A percentile compares a stretch with the other conserved stretches of the same genome.
phyloP scores from a whole-genome alignment of 2,888 invertebrate genomes.

The Heliconius cydno region DNA sequence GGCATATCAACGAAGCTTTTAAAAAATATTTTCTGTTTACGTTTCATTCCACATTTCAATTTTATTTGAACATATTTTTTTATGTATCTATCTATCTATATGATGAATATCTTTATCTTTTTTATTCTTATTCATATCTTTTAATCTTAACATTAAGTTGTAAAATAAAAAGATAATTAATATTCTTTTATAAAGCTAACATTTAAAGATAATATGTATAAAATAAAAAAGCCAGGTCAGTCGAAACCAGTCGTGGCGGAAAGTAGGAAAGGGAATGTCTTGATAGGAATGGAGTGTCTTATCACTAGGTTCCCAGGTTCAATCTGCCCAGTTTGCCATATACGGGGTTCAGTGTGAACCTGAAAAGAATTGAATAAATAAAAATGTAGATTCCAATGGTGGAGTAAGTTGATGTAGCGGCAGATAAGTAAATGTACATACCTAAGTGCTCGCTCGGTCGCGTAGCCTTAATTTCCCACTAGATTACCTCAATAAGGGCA shows the following conservation, averaged over 20 bases:
- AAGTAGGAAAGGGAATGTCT: too few species aligned
- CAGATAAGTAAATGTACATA: conserved; percentile 30
- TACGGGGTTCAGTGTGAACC: too few species aligned
- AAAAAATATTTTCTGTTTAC: background rate
- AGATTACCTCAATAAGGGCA: conserved; percentile 49
- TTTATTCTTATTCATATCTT: background rate
- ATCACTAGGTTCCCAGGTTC: too few species aligned
- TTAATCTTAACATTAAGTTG: background rate
- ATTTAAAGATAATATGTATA: background rate
- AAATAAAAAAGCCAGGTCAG: background rate
- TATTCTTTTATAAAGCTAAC: background rate
- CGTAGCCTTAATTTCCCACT: conserved; percentile 50
- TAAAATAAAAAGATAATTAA: background rate
- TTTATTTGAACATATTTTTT: background rate
- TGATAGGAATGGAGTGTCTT: too few species aligned
- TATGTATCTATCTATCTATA: background rate
- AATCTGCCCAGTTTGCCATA: too few species aligned
- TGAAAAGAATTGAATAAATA: background rate
- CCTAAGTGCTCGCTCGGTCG: conserved; percentile 45
- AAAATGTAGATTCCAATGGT: background rate
- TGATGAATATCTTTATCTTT: background rate
- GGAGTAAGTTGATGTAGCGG: conserved; percentile 5
- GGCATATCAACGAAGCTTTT: background rate
- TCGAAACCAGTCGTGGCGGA: too few species aligned
- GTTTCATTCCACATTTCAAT: background rate